Percentiles rank a stretch among this genome's conserved stretches.
Conservation (phyloP, 2,797 vertebrate species). For the Peromyscus eremicus region DNA sequence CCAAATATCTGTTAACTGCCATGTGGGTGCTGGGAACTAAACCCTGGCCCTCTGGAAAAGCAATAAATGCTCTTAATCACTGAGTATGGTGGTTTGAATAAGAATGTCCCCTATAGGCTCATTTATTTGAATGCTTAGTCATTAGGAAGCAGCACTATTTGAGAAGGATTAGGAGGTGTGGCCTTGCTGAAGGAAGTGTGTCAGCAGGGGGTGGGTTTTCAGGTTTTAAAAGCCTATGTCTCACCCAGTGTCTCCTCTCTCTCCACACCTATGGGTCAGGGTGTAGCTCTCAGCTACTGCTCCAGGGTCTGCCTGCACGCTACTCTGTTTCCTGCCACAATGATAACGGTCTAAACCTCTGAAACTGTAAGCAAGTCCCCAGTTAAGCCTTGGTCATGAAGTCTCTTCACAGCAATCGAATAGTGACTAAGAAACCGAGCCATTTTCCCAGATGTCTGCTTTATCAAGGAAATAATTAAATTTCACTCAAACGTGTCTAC, state of each 20-base stretch:
- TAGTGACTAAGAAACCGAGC: neutral
- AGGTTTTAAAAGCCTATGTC: neutral
- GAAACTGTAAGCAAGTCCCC: neutral
- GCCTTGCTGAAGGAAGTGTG: neutral
- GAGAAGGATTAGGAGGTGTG: neutral
- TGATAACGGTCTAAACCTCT: neutral
- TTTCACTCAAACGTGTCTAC: conserved; percentile 18
- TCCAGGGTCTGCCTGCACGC: neutral
- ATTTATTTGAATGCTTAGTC: neutral
- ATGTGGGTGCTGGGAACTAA: neutral
- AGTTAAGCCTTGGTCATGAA: neutral
- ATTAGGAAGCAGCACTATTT: neutral
- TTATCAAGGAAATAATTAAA: neutral
- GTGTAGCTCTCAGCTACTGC: neutral
- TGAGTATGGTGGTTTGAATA: neutral
- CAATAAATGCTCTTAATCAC: neutral
- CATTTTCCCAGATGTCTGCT: neutral
- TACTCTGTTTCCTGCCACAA: neutral
- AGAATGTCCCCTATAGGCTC: no score
- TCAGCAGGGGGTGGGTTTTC: neutral
- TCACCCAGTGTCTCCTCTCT: neutral
- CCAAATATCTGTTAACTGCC: neutral
- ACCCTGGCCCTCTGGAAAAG: neutral
- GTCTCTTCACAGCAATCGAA: neutral
- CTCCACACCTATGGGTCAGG: neutral